Conservation (phyloP, 1,140 invertebrate species). For the Aphelenchoides besseyi region DNA sequence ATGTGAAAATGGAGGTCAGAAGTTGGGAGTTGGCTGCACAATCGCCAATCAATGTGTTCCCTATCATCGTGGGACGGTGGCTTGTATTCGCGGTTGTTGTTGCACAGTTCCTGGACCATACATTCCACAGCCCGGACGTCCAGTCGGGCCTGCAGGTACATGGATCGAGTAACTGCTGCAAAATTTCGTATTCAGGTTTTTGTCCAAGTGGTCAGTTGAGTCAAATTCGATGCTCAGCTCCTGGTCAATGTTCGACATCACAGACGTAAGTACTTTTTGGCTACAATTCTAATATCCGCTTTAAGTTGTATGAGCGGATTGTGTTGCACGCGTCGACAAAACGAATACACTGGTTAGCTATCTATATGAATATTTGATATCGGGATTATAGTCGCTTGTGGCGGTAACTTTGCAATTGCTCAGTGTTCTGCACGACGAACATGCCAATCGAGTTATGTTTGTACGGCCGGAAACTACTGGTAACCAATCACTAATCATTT, state of each 20-base stretch:
- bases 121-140: background rate
- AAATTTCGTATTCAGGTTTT: conserved; percentile 1
- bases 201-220: conserved; percentile 14
- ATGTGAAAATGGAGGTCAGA: conserved; percentile 38
- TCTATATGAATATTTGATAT: background rate
- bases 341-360: conserved; percentile 21
- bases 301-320: conserved; percentile 35
- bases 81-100: conserved; percentile 17
- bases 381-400: conserved; percentile 33
- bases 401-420: conserved; percentile 26
- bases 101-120: conserved; percentile 7
- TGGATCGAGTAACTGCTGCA: background rate
- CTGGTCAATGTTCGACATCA: conserved; percentile 16
- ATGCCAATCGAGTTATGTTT: conserved; percentile 22
- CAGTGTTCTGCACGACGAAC: conserved; percentile 24
- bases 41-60: conserved; percentile 8
- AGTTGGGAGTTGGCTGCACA: conserved; percentile 24
- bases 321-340: conserved; percentile 41
- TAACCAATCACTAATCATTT: background rate
- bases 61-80: conserved; percentile 8
- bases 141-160: background rate
- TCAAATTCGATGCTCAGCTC: background rate
- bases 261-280: conserved; percentile 26
- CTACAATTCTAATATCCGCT: background rate
- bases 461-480: conserved; percentile 44